phyloP scores from a whole-genome alignment of 2,113 vertebrate genomes.

The Neolamprologus devosi region DNA sequence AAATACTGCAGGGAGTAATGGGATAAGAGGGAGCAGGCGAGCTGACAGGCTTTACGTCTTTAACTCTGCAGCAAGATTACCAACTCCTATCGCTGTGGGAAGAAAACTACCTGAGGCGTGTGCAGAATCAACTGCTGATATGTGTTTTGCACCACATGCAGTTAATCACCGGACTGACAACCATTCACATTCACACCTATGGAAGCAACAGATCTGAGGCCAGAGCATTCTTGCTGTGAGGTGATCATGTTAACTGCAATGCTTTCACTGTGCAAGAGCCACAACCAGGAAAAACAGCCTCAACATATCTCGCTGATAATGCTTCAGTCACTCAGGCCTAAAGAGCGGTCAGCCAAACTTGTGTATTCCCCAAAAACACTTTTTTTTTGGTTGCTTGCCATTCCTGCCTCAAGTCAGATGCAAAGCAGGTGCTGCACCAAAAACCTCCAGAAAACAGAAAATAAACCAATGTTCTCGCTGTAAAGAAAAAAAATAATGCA shows the following conservation, averaged over 20 bases:
- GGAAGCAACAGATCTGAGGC: background rate
- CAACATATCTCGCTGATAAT: background rate
- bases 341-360: background rate
- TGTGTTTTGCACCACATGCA: background rate
- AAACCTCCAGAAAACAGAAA: background rate
- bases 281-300: background rate
- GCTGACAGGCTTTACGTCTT: too few species aligned
- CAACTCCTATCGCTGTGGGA: accelerated
- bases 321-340: background rate
- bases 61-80: background rate
- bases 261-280: background rate
- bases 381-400: background rate
- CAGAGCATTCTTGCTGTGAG: background rate
- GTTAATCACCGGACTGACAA: background rate
- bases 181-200: background rate
- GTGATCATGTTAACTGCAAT: background rate
- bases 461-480: background rate
- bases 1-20: background rate
- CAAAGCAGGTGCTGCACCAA: background rate
- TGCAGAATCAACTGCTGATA: background rate
- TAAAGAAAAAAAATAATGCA: background rate
- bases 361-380: background rate
- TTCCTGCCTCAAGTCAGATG: accelerated
- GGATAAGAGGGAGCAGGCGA: background rate
- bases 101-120: background rate